Evolutionary conservation across 2,888 invertebrate genomes (phyloP), one percentile per base, ranked within the genome.

Genomic region (Drosophila fungiperda): DNA sequence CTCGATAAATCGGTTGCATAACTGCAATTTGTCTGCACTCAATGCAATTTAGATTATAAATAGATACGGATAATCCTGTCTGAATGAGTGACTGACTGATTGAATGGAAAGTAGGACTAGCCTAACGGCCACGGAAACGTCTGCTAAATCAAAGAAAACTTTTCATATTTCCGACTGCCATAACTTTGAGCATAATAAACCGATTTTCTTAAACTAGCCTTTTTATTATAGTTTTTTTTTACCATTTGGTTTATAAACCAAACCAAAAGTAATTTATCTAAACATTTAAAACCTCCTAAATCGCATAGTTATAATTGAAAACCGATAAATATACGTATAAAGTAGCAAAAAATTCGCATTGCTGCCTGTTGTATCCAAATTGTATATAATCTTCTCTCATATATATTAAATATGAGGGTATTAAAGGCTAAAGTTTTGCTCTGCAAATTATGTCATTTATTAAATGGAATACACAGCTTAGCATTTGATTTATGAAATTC

Each of bases 401-500:
- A 5, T 29, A 5, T 12, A 20, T n/a, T 12, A 45, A 15, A 15
- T 38, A 8, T 6, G 33, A 36, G 15, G 15, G 20, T 20, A 23
- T 48, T 63, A 65, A 17, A 23, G 6, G 6, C 35, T 4, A 17
- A 4, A 45, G 45, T 45, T 33, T 8, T 26, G n/a, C 12, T 7
- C 15, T 38, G n/a, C n/a, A n/a, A n/a, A 8, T 35, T 33, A 2
- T 36, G 55, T 42, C 23, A 54, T 63, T 73, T 53, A 52, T 40
- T 40, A 53, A 53, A 48, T 45, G 26, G 29, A 55, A 57, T 68
- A 29, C 23, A 3, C 26, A 40, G 80, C 68, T 54, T 57, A 40
- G 29, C 23, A 36, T 32, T 38, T 79, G 68, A 76, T 68, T 76
- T 64, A 76, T 76, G 63, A 42, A 38, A 52, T 36, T 8, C n/a